Conservation (phyloP, 1,140 invertebrate genomes). For the Anastrepha ludens region DNA sequence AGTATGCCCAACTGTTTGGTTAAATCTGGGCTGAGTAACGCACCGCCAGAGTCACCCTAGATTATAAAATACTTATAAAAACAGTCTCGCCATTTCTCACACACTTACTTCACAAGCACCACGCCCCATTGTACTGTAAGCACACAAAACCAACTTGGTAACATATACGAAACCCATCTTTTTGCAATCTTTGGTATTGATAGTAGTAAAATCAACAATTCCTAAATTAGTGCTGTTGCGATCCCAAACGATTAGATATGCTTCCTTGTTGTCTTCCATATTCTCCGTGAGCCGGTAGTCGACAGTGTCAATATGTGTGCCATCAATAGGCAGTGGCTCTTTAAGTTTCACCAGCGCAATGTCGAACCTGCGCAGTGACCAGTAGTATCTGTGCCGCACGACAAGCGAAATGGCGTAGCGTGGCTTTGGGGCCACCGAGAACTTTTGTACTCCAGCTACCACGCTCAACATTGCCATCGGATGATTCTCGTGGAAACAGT, state of each 20-base stretch:
- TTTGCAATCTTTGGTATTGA: not conserved
- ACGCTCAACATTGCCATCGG: slow-evolving; percentile 61
- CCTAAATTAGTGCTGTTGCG: not conserved
- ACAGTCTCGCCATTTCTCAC: not conserved
- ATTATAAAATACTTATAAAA: not conserved
- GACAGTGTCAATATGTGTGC: not conserved
- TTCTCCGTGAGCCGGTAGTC: not conserved
- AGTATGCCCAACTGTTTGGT: slow-evolving; percentile 78
- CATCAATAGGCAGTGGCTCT: not conserved
- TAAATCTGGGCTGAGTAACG: slow-evolving; percentile 71
- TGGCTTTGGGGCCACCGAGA: not conserved
- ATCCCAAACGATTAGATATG: slow-evolving; percentile 30
- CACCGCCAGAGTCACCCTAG: slow-evolving; percentile 83
- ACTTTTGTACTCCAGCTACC: slow-evolving; percentile 64
- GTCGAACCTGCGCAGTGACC: not conserved
- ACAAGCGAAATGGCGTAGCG: not conserved
- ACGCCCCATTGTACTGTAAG: slow-evolving; percentile 67
- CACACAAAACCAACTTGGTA: slow-evolving; percentile 69
- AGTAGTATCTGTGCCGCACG: not conserved
- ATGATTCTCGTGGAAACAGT: slow-evolving; percentile 58
- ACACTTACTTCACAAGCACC: slow-evolving; percentile 63
- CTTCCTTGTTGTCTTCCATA: not conserved
- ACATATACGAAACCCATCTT: not conserved
- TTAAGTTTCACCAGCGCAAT: not conserved
- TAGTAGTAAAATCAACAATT: not conserved